Conservation (phyloP, 1,140 invertebrate genomes). For the Tetragonula clypearis region DNA sequence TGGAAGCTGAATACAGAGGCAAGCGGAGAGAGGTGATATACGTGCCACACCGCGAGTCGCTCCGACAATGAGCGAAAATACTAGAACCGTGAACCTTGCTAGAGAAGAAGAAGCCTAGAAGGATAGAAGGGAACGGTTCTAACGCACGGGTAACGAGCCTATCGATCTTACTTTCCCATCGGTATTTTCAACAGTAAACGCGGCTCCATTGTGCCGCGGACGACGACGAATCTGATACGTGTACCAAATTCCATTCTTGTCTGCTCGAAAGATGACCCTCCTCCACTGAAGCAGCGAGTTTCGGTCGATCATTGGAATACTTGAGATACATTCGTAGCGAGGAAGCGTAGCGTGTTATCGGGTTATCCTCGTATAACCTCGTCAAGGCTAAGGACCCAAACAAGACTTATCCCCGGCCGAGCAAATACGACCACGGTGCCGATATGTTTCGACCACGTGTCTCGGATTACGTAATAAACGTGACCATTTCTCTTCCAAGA, state of each 20-base stretch:
- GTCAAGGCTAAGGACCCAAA: constrained; percentile 24
- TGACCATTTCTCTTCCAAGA: background rate
- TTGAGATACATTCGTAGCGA: constrained; percentile 28
- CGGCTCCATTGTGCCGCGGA: background rate
- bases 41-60: background rate
- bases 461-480: constrained; percentile 43
- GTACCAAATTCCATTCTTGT: too few species aligned
- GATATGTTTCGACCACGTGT: constrained; percentile 50
- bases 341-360: constrained; percentile 1
- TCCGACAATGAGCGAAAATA: too few species aligned
- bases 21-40: background rate
- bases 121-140: background rate
- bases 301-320: constrained; percentile 39
- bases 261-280: background rate
- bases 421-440: constrained; percentile 23
- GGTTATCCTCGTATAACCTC: constrained; percentile 6
- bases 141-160: too few species aligned
- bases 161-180: too few species aligned
- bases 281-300: background rate
- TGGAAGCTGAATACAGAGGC: constrained; percentile 41
- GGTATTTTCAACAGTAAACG: too few species aligned
- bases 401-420: constrained; percentile 43
- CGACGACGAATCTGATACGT: too few species aligned
- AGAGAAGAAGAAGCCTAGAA: background rate
- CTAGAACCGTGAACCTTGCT: background rate